These are phyloP conservation scores for Epizoanthus illoricatus DNA, from an alignment of 92 coral and sea anemone genomes.

Conservation along the genomic window DNA sequence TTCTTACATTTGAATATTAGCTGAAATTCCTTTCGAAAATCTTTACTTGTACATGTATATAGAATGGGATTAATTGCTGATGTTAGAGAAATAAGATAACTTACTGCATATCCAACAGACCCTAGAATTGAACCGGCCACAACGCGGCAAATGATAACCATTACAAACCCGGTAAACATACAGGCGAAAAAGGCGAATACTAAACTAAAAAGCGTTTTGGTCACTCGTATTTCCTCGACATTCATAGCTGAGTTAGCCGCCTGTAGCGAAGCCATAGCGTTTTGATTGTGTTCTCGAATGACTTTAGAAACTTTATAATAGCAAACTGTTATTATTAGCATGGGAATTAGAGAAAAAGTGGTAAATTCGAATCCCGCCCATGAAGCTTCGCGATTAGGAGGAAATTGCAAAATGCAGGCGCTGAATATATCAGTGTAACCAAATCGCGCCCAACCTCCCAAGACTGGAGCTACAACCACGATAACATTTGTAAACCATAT, in stretches of 20 bases:
- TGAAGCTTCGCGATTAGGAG: conserved; percentile 18
- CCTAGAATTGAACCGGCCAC: conserved; percentile 23
- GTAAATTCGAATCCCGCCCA: conserved; percentile 42
- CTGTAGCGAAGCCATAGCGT: conserved; percentile 8
- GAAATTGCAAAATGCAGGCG: conserved; percentile 21
- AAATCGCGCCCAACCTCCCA: conserved; percentile 23
- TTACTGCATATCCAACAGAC: background rate
- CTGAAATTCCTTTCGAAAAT: conserved; percentile 26
- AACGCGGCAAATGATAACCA: conserved; percentile 35
- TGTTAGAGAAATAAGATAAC: conserved; percentile 20
- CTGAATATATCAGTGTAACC: background rate
- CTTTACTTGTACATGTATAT: conserved; percentile 26
- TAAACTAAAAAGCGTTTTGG: conserved; percentile 22
- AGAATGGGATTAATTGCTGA: conserved; percentile 36
- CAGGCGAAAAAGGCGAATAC: conserved; percentile 34
- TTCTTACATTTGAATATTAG: conserved; percentile 12
- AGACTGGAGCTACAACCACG: conserved; percentile 20
- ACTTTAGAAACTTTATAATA: conserved; percentile 28
- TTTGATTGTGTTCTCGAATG: conserved; percentile 18
- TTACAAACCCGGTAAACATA: conserved; percentile 28
- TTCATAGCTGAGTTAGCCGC: background rate
- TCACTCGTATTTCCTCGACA: conserved; percentile 25
- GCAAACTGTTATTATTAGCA: conserved; percentile 10
- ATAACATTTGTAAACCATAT: conserved; percentile 3
- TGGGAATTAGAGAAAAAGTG: conserved; percentile 19